Conservation (phyloP, 2,113 vertebrate species). For the Forbesichthys agassizii region DNA sequence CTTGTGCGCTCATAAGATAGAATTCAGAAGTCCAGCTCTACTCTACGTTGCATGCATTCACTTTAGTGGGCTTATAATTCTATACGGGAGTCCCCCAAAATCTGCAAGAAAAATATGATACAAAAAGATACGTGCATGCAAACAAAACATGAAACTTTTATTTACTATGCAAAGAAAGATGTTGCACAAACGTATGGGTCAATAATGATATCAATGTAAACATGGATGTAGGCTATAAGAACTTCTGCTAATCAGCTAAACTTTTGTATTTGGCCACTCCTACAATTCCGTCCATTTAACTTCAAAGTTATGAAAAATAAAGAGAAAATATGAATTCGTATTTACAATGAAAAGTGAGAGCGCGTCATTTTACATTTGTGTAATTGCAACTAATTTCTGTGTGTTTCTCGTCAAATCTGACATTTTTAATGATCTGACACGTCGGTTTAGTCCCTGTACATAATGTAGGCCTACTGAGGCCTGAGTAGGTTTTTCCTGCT, state of each 20-base stretch:
- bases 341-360: constrained; percentile 45
- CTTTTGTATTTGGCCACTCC: constrained; percentile 71
- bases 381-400: constrained; percentile 58
- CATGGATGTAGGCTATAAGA: constrained; percentile 48
- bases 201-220: constrained; percentile 64
- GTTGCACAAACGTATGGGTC: constrained; percentile 87
- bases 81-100: constrained; percentile 72
- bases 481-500: constrained; percentile 56
- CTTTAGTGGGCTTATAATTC: constrained; percentile 79
- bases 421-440: constrained; percentile 60
- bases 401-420: constrained; percentile 62
- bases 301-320: constrained; percentile 52
- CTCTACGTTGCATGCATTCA: constrained; percentile 87
- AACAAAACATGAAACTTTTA: constrained; percentile 82
- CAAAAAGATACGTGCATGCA: constrained; percentile 91
- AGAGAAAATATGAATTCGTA: constrained; percentile 26
- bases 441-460: constrained; percentile 64
- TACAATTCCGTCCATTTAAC: constrained; percentile 63
- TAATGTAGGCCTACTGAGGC: constrained; percentile 34
- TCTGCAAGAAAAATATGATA: constrained; percentile 80
- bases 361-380: constrained; percentile 63
- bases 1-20: constrained; percentile 71
- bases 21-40: constrained; percentile 71
- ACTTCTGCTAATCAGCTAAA: constrained; percentile 55
- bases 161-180: constrained; percentile 97